Conservation (phyloP, 35 echinoderm and acorn worm species). For the Hemicentrotus pulcherrimus region DNA sequence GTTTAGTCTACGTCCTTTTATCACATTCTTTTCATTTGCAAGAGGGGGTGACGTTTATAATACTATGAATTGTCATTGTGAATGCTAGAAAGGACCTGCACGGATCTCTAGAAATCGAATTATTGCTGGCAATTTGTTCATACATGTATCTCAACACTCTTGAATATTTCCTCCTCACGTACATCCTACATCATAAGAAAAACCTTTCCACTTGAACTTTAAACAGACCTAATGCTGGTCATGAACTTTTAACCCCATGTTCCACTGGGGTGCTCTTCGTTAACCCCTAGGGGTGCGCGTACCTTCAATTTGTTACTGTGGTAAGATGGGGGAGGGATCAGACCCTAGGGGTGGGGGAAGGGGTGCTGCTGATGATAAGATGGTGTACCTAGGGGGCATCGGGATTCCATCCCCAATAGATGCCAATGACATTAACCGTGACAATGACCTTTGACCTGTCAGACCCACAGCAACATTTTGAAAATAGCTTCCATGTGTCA, state of each 20-base stretch:
- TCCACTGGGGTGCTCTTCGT: neutral
- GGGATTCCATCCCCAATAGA: neutral
- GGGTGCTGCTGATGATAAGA: neutral
- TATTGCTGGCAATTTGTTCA: no score
- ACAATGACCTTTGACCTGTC: neutral
- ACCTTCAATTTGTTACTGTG: slow-evolving; percentile 11
- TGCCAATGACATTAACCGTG: slow-evolving; percentile 10
- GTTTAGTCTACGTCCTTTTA: no score
- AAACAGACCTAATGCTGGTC: neutral
- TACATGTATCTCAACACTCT: no score
- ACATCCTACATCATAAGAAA: no score
- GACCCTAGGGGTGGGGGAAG: neutral
- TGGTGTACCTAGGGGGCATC: neutral
- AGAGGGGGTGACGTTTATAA: no score
- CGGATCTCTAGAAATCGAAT: no score
- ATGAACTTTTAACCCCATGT: slow-evolving; percentile 11
- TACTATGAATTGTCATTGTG: no score
- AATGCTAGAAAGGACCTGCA: no score
- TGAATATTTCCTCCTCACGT: no score
- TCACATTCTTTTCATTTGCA: no score
- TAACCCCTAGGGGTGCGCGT: neutral
- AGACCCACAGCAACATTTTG: neutral
- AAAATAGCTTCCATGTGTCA: slow-evolving; percentile 5
- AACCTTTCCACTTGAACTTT: neutral
- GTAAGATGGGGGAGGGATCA: neutral